Evolutionary conservation across 1,140 invertebrate species (phyloP), one percentile per base, ranked within the genome.

Genomic region (Aethina tumida): DNA sequence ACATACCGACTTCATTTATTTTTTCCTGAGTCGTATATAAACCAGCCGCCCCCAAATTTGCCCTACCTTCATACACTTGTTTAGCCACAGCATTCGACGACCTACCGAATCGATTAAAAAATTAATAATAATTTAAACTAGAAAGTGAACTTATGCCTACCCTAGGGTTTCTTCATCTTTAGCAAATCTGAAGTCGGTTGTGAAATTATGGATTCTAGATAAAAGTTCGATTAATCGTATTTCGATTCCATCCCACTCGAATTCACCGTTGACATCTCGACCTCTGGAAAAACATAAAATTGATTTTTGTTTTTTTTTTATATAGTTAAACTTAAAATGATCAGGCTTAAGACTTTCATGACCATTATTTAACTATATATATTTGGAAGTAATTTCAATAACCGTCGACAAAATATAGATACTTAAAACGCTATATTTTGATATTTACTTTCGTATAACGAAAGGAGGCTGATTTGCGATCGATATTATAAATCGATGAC

Each of bases 241-340:
- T 66, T 84, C 81, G 14, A 80, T 60, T 6, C 80, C 80, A 56
- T 82, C 79, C 74, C 75, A 81, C 12, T 56, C 45, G 0, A 69
- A 55, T 43, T 64, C 56, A 7, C 64, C 63, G 35, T 68, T 65
- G 10, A 60, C 63, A 27, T 62, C 60, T 35, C 62, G 53, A 31
- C 45, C 49, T 38, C 54, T 50, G 39, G 12, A 58, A 66, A 57
- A 30, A 48, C 46, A 46, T 49, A 50, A n/a, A 24, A 33, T n/a
- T n/a, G n/a, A n/a, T n/a, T n/a, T n/a, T n/a, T n/a, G n/a, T n/a
- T n/a, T n/a, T n/a, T n/a, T n/a, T n/a, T n/a, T n/a, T n/a, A n/a
- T n/a, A n/a, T n/a, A n/a, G n/a, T n/a, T n/a, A n/a, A n/a, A n/a
- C n/a, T n/a, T n/a, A n/a, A n/a, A n/a, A n/a, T n/a, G n/a, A n/a